Conservation (phyloP, 2,797 vertebrate species). For the Hoplostethus atlanticus region DNA sequence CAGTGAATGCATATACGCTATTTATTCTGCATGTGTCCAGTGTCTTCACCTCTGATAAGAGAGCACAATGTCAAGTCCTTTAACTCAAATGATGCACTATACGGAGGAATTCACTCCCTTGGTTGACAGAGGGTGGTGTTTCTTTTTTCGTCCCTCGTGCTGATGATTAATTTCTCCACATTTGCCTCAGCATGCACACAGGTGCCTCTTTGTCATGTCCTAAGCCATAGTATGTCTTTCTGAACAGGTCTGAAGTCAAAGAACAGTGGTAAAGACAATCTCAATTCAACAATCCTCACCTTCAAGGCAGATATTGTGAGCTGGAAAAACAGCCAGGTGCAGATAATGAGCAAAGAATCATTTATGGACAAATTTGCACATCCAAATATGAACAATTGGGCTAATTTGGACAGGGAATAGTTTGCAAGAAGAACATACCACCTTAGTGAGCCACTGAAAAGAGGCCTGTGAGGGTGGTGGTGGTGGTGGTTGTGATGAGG, state of each 20-base stretch:
- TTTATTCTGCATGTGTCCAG: background rate
- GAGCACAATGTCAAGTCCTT: constrained; percentile 10
- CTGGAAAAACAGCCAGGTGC: constrained; percentile 31
- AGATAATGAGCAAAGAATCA: background rate
- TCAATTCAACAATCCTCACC: constrained; percentile 14
- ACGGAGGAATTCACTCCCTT: constrained; percentile 14
- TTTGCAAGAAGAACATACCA: constrained; percentile 28
- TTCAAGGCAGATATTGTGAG: constrained; percentile 9
- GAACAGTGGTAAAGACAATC: constrained; percentile 11
- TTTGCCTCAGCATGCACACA: constrained; percentile 5
- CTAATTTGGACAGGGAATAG: constrained; percentile 11
- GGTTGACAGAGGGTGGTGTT: constrained; percentile 5
- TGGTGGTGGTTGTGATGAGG: constrained; percentile 78
- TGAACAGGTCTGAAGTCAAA: constrained; percentile 33
- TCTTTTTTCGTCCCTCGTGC: constrained; percentile 10
- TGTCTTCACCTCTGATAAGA: background rate
- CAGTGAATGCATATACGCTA: background rate
- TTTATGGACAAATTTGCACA: constrained; percentile 11
- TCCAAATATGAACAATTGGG: constrained; percentile 18
- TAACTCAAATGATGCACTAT: background rate
- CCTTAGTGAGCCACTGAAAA: constrained; percentile 44
- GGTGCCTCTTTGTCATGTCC: constrained; percentile 6
- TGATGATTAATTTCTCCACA: constrained; percentile 29
- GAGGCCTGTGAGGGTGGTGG: constrained; percentile 61
- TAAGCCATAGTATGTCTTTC: constrained; percentile 18